These are phyloP conservation scores for Formica selysi DNA, from an alignment of 1,140 invertebrate genomes.

Conservation along the genomic window DNA sequence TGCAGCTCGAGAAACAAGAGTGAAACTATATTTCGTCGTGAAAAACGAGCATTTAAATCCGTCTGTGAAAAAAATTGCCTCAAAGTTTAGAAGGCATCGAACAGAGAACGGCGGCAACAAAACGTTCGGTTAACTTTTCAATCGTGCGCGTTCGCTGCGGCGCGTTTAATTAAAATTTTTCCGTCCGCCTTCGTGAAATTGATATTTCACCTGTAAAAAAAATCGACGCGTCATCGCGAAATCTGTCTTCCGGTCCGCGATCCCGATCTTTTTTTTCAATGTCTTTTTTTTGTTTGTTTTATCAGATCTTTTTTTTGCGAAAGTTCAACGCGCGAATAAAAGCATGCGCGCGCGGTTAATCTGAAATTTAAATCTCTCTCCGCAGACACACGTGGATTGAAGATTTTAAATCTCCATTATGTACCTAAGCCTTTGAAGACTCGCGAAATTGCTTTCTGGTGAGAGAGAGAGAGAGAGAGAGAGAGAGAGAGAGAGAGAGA, in stretches of 20 bases:
- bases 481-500: background rate
- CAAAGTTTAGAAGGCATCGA: constrained; percentile 19
- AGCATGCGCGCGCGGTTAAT: constrained; percentile 4
- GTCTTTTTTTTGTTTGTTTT: background rate
- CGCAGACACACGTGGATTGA: background rate
- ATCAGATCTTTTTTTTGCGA: background rate
- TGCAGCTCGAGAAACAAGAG: background rate
- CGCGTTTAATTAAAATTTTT: constrained; percentile 60
- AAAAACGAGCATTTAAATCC: constrained; percentile 39
- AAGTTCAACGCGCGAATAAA: constrained; percentile 39
- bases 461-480: background rate
- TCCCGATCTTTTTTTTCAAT: background rate
- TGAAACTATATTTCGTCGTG: background rate
- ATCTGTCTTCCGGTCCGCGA: background rate
- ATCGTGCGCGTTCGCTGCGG: constrained; percentile 4
- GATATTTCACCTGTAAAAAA: constrained; percentile 36
- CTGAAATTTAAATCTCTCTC: constrained; percentile 55
- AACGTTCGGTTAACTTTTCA: constrained; percentile 44
- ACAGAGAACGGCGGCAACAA: background rate
- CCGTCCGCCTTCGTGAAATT: constrained; percentile 32
- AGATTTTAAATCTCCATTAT: constrained; percentile 37
- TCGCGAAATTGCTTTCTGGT: constrained; percentile 4
- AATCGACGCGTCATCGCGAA: constrained; percentile 19
- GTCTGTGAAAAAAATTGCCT: constrained; percentile 26
- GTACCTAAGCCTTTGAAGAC: constrained; percentile 17